These are phyloP conservation scores for Prunella fulvescens DNA, from an alignment of 2,113 vertebrate species.

Conservation along the genomic window DNA sequence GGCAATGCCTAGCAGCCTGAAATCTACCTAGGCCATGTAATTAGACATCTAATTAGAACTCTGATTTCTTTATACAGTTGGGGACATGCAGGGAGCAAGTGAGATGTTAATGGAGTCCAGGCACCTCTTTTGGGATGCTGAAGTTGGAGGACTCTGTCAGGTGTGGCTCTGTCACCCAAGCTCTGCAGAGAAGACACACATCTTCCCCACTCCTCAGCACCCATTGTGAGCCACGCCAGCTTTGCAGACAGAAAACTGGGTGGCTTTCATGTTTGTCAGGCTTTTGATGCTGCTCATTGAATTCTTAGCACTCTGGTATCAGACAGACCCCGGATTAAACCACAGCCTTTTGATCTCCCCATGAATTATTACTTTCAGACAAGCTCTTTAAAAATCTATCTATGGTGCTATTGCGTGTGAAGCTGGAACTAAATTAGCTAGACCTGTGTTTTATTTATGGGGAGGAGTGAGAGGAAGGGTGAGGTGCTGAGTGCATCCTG, in stretches of 20 bases:
- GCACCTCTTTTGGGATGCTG: not conserved
- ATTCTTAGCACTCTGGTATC: not conserved
- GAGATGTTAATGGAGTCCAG: not conserved
- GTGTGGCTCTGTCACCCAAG: not conserved
- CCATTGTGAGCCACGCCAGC: not conserved
- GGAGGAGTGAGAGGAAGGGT: not conserved
- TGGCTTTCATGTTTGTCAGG: not conserved
- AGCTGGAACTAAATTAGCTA: not conserved
- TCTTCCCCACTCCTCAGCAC: not conserved
- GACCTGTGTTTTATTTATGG: not conserved
- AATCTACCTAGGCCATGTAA: not conserved
- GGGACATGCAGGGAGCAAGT: not conserved
- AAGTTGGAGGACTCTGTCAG: not conserved
- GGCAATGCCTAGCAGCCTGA: not conserved
- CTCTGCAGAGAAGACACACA: not conserved
- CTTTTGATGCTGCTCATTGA: constrained; percentile 11
- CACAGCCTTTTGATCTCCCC: constrained; percentile 39
- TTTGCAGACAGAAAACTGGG: not conserved
- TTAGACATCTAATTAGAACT: not conserved
- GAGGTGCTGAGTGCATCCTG: not conserved
- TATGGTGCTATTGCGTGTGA: not conserved
- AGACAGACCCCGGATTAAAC: constrained; percentile 24
- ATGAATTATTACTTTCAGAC: constrained; percentile 47
- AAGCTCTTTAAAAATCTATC: constrained; percentile 43
- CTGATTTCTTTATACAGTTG: not conserved